These are phyloP conservation scores for Enteromius mattozi DNA, from an alignment of 2,797 vertebrate genomes.

Conservation along the genomic window DNA sequence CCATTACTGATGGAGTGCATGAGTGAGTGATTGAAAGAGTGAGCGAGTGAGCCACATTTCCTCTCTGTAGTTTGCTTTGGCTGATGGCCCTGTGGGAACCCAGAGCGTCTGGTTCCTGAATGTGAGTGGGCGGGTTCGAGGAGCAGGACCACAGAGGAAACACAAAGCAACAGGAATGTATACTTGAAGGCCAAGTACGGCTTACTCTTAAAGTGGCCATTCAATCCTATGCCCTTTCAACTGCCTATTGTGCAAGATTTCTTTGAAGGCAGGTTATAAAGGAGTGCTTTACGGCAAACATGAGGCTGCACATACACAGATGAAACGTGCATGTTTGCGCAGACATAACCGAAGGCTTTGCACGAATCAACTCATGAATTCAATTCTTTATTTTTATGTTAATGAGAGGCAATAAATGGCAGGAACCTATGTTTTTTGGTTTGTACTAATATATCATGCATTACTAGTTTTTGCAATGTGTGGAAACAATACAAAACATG, in stretches of 20 bases:
- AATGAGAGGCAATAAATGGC: not conserved
- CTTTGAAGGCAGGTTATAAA: constrained; percentile 78
- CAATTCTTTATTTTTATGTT: not conserved
- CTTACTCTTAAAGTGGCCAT: constrained; percentile 81
- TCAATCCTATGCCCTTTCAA: constrained; percentile 81
- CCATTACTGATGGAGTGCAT: constrained; percentile 15
- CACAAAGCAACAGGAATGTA: constrained; percentile 82
- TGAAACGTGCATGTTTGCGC: not conserved
- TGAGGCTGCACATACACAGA: constrained; percentile 69
- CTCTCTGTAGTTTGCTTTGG: constrained; percentile 82
- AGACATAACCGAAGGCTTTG: not conserved
- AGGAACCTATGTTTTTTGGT: not conserved
- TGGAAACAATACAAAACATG: not conserved
- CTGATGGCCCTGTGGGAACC: constrained; percentile 79
- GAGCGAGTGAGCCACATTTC: constrained; percentile 70
- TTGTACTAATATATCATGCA: not conserved
- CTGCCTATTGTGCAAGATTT: constrained; percentile 77
- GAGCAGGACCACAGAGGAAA: constrained; percentile 80
- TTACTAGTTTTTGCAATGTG: not conserved
- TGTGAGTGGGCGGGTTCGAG: constrained; percentile 63
- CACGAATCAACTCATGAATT: not conserved
- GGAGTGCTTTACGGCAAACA: constrained; percentile 75
- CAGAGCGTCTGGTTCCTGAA: constrained; percentile 70
- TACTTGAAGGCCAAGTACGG: constrained; percentile 83
- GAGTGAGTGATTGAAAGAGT: constrained; percentile 35